Evolutionary conservation across 2,797 vertebrate genomes (phyloP).

Genomic region (Hippocampus kuda): DNA sequence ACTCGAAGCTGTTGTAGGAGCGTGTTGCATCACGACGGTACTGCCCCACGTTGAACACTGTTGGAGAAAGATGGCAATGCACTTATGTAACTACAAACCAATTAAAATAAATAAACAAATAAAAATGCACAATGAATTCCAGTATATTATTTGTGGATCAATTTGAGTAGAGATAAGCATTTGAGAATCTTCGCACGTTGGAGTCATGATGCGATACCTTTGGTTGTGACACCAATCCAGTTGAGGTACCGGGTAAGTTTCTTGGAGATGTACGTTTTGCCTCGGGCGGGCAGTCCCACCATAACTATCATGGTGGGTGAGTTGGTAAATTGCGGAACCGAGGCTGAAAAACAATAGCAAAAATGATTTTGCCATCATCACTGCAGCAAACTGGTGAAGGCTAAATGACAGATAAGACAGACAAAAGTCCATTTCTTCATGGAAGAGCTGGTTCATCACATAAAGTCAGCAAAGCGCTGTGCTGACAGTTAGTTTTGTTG

Average conservation of each 20-base stretch:
- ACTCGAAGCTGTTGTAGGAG: conserved; percentile 79
- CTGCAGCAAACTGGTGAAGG: not conserved
- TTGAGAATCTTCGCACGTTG: too few species aligned
- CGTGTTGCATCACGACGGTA: conserved; percentile 80
- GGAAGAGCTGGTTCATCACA: not conserved
- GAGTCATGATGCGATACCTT: conserved; percentile 31
- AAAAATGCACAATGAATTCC: not conserved
- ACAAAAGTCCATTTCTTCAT: not conserved
- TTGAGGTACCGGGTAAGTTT: conserved; percentile 68
- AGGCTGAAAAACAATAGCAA: conserved; percentile 57
- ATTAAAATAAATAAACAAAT: not conserved
- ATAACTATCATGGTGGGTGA: conserved; percentile 89
- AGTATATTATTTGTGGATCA: not conserved
- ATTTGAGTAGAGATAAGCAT: too few species aligned
- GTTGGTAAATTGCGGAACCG: conserved; percentile 86
- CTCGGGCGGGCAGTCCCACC: conserved; percentile 83
- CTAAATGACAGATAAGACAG: not conserved
- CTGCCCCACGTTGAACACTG: conserved; percentile 87
- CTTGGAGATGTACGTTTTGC: conserved; percentile 92
- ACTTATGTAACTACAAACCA: too few species aligned
- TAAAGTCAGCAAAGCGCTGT: not conserved
- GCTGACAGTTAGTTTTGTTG: too few species aligned
- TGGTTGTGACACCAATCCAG: conserved; percentile 54
- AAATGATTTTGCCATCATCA: not conserved
- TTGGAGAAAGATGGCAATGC: not conserved